Evolutionary conservation across 2,888 invertebrate genomes (phyloP), one percentile per base, ranked within the genome.

Genomic region (Euzophera pinguis): DNA sequence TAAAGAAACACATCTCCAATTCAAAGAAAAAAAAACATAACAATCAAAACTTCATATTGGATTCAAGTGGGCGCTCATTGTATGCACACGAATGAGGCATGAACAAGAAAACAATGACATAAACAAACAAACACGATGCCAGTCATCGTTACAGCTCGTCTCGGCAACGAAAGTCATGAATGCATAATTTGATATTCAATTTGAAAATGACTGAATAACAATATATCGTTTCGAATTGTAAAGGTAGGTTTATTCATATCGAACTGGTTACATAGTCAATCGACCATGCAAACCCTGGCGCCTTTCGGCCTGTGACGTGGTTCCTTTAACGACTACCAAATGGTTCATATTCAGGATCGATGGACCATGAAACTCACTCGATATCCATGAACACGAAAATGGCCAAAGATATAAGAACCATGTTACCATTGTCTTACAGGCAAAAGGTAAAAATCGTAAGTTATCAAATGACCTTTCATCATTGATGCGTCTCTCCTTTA

Each of bases 41-140:
- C 10, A 14, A 37, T 17, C 35, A 35, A 10, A 47, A 47, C 47
- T 37, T 32, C 7, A 35, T 37, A 17, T 22, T 16, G 1, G 13
- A 37, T 38, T 32, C 39, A 50, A 45, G 49, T 50, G 49, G 49
- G 50, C 54, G 55, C 59, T 61, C 53, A 70, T 72, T 69, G 70
- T 70, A 67, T 63, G 67, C 65, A 62, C 54, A 55, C 59, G 57
- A 59, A 57, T 53, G 57, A 49, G 58, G 58, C 59, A 59, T 59
- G 60, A 58, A 61, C 64, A 76, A 76, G 72, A 75, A 77, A 71
- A 78, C 74, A 74, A 75, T 69, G 68, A 76, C 62, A 55, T 8
- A 29, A 45, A 65, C 73, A 77, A 84, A 84, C 78, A 80, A 69
- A 65, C 56, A 58, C 58, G 63, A 61, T 62, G 65, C 71, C 55